Percentiles rank a stretch among this genome's conserved stretches.
phyloP scores from a whole-genome alignment of 2,888 invertebrate genomes.

The Oithona nana region DNA sequence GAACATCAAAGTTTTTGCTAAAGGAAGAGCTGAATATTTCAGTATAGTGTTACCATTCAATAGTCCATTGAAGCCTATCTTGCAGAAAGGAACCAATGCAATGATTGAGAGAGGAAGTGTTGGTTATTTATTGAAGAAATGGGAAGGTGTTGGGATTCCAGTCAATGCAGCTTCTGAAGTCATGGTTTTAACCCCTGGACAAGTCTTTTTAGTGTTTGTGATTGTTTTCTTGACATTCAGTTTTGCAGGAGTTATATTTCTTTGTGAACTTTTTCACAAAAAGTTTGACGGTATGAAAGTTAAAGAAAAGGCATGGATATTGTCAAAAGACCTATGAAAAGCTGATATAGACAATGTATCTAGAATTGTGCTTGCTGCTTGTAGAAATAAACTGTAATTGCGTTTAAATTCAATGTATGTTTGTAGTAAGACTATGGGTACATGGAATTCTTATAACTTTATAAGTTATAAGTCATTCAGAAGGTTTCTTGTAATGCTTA shows the following conservation, averaged over 20 bases:
- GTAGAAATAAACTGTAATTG: too few species aligned
- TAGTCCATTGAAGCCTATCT: not conserved
- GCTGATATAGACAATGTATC: too few species aligned
- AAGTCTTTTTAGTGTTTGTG: not conserved
- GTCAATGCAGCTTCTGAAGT: not conserved
- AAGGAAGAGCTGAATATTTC: not conserved
- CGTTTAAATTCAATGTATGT: too few species aligned
- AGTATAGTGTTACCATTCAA: not conserved
- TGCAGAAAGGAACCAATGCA: not conserved
- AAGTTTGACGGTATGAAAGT: not conserved
- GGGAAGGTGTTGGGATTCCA: not conserved
- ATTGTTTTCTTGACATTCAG: not conserved
- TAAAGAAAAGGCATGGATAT: too few species aligned
- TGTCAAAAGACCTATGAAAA: too few species aligned
- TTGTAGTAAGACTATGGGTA: too few species aligned
- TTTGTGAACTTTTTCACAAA: not conserved
- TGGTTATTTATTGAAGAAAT: not conserved
- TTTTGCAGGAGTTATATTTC: not conserved
- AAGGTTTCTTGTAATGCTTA: too few species aligned
- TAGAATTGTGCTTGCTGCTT: too few species aligned
- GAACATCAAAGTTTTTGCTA: not conserved
- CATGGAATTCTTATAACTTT: too few species aligned
- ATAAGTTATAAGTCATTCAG: too few species aligned
- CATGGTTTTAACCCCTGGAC: not conserved
- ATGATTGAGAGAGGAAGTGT: not conserved